Conservation (phyloP, 2,888 invertebrate species). For the Hipparchia semele region DNA sequence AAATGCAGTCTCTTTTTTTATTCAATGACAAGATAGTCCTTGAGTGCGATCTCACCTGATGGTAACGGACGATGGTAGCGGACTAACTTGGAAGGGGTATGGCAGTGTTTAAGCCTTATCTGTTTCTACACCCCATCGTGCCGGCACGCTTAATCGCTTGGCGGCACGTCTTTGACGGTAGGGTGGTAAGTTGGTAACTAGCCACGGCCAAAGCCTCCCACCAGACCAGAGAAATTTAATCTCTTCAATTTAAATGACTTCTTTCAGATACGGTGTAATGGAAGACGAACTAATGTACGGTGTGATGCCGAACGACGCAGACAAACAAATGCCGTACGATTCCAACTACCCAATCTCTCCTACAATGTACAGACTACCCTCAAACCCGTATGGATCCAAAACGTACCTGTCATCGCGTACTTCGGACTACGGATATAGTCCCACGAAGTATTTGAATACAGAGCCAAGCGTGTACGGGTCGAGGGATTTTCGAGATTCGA, state of each 20-base stretch:
- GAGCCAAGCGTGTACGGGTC: conserved; percentile 72
- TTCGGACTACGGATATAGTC: conserved; percentile 78
- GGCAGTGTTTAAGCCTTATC: no score
- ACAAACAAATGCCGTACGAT: conserved; percentile 77
- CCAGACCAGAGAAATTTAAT: no score
- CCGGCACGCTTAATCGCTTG: no score
- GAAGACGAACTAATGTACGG: conserved; percentile 78
- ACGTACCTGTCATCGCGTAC: conserved; percentile 71
- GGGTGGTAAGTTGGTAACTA: no score
- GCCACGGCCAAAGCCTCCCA: no score
- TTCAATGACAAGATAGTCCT: no score
- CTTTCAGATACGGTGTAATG: conserved; percentile 72
- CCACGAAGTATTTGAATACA: conserved; percentile 70
- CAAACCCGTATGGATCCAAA: conserved; percentile 78
- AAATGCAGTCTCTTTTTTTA: no score
- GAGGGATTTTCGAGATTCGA: conserved; percentile 66
- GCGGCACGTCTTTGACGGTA: no score
- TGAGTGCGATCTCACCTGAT: no score
- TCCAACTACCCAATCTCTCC: conserved; percentile 78
- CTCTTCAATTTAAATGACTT: neutral
- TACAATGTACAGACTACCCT: conserved; percentile 73
- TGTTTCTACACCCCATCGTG: no score
- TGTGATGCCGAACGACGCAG: conserved; percentile 64
- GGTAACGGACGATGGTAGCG: no score
- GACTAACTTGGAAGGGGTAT: no score